These are phyloP conservation scores for Daubentonia madagascariensis DNA, from an alignment of 2,113 vertebrate species.

Conservation along the genomic window DNA sequence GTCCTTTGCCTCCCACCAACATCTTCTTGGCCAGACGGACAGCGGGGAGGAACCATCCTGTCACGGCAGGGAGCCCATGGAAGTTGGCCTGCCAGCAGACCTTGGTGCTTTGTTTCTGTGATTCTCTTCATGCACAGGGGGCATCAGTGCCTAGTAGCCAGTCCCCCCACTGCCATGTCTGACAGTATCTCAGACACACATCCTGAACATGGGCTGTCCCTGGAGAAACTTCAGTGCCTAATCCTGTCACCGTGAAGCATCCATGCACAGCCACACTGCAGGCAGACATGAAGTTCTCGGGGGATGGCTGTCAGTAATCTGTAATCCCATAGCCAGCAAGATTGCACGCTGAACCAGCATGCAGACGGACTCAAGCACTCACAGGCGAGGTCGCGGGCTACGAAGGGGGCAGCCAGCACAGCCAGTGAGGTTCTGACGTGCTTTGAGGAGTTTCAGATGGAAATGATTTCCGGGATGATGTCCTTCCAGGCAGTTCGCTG, in stretches of 20 bases:
- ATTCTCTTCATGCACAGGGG: not conserved
- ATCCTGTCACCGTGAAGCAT: constrained; percentile 58
- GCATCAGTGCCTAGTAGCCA: not conserved
- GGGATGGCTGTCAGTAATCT: constrained; percentile 55
- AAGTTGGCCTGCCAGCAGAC: not conserved
- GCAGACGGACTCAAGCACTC: not conserved
- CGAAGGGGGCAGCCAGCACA: not conserved
- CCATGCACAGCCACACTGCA: constrained; percentile 47
- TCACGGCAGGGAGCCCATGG: not conserved
- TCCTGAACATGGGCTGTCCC: constrained; percentile 56
- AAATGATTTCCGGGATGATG: constrained; percentile 10
- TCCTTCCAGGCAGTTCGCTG: not conserved
- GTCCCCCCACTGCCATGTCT: constrained; percentile 12
- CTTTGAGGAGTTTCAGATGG: constrained; percentile 6
- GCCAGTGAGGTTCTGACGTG: not conserved
- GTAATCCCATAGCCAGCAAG: constrained; percentile 1
- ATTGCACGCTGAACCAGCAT: not conserved
- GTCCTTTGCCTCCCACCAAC: not conserved
- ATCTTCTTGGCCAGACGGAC: not conserved
- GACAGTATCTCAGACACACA: constrained; percentile 67
- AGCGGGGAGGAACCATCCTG: not conserved
- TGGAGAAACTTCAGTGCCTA: constrained; percentile 38
- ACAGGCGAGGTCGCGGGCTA: not conserved
- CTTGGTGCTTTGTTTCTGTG: not conserved
- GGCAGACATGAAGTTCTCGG: constrained; percentile 48